Base-by-base conservation (phyloP, 2,113 vertebrate genomes). In the Perccottus glenii region DNA sequence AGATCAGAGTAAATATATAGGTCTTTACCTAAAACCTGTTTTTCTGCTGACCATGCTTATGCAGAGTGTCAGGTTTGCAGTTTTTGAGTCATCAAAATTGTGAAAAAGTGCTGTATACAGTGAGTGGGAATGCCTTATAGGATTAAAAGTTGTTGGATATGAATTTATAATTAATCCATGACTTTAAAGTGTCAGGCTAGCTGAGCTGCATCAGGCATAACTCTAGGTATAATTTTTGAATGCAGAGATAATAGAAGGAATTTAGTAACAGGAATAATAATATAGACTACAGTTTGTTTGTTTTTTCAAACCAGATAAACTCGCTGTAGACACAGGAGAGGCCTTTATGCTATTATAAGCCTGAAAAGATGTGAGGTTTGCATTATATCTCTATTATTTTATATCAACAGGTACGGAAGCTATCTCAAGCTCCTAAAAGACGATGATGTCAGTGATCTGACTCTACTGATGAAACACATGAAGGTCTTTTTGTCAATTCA, bases 401-500 rank as follows among this genome's bases (percentile, higher is more conserved):
- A 2, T 82, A 11, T 70, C 33, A 57, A 0, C 79, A 98, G 97
- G 55, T 99, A 99, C 11, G 97, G 97, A 49, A 87, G 87, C 59
- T 85, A 86, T 46, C 92, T 97, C 11, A 89, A 85, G 58, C 77
- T 97, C 1, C 77, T 98, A 11, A 82, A 88, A 50, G 94, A 92
- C 14, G 84, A 88, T 43, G 88, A 92, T 2, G 93, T 85, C 66
- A 78, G 84, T 33, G 91, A 89, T 3, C 76, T 98, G 14, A 84
- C 73, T 35, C 90, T 92, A 3, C 87, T 99, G 2, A 81, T 97
- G 76, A 91, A 89, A 73, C 94, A 94, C 50, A 88, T 93, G 70
- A 92, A 94, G 68, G 86, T 78, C 60, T 94, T 95, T 77, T 84
- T 98, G 70, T 93, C 94, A 62, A 89, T 92, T 2, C 94, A 96